Percentiles rank a stretch among this genome's conserved stretches.
phyloP scores from a whole-genome alignment of 2,113 vertebrate species.

The Pipra filicauda region DNA sequence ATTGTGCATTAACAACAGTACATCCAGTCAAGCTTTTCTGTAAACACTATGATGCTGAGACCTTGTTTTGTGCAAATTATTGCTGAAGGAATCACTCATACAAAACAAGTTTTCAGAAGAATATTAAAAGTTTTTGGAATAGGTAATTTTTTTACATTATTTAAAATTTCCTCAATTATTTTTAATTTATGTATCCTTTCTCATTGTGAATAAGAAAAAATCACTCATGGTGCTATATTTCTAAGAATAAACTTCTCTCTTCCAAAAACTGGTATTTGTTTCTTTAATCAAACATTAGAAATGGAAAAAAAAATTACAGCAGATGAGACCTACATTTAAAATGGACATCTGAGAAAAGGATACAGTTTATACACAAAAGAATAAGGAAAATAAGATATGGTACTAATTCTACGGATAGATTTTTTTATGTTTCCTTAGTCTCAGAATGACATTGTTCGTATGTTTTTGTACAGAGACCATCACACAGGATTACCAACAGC shows the following conservation, averaged over 20 bases:
- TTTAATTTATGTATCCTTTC: not conserved
- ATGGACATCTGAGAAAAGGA: not conserved
- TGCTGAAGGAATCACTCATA: not conserved
- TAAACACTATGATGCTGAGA: not conserved
- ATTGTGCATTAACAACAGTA: not conserved
- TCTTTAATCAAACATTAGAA: not conserved
- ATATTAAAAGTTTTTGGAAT: not conserved
- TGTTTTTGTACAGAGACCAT: not conserved
- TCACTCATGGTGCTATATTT: not conserved
- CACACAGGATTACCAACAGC: not conserved
- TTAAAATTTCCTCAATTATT: not conserved
- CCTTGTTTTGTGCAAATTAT: not conserved
- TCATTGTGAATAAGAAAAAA: not conserved
- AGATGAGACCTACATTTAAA: not conserved
- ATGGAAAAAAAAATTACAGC: not conserved
- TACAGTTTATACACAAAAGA: not conserved
- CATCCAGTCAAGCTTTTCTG: not conserved
- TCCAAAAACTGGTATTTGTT: not conserved
- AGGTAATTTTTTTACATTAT: not conserved
- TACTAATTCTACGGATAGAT: fast-evolving
- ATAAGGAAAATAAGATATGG: not conserved
- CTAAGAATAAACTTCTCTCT: not conserved
- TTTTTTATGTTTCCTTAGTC: not conserved
- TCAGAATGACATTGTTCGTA: not conserved
- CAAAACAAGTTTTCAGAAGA: not conserved